Percentiles rank a stretch among this genome's conserved stretches.
phyloP scores from a whole-genome alignment of 2,797 vertebrate genomes.

The Syncerus caffer region DNA sequence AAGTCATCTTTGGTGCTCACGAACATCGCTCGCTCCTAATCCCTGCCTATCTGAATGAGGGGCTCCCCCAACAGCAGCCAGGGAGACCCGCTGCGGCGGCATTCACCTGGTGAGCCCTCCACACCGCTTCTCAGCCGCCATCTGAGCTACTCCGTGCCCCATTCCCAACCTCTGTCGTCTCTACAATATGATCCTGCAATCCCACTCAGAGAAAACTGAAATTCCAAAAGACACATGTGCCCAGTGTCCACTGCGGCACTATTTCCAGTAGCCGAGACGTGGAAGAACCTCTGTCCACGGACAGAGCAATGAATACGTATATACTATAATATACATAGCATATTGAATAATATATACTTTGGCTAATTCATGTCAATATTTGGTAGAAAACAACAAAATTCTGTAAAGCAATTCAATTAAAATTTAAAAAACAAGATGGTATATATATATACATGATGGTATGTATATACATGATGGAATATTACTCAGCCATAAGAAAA shows the following conservation, averaged over 20 bases:
- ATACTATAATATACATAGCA: not conserved
- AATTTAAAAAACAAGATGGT: not conserved
- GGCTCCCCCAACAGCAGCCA: not conserved
- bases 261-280: not conserved
- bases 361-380: not conserved
- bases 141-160: not conserved
- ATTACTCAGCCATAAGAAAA: not conserved
- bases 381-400: not conserved
- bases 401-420: not conserved
- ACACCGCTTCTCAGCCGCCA: not conserved
- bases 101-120: not conserved
- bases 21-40: not conserved
- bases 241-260: not conserved
- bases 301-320: not conserved
- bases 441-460: not conserved
- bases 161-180: not conserved
- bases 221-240: not conserved
- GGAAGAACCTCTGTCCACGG: not conserved
- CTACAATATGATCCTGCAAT: not conserved
- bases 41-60: not conserved
- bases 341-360: not conserved
- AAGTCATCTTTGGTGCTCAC: not conserved
- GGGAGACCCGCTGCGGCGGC: fast-evolving
- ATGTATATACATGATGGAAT: not conserved
- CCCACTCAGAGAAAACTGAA: not conserved